Base-by-base conservation (phyloP, 2,113 vertebrate species). In the Microcebus lehilahytsara region DNA sequence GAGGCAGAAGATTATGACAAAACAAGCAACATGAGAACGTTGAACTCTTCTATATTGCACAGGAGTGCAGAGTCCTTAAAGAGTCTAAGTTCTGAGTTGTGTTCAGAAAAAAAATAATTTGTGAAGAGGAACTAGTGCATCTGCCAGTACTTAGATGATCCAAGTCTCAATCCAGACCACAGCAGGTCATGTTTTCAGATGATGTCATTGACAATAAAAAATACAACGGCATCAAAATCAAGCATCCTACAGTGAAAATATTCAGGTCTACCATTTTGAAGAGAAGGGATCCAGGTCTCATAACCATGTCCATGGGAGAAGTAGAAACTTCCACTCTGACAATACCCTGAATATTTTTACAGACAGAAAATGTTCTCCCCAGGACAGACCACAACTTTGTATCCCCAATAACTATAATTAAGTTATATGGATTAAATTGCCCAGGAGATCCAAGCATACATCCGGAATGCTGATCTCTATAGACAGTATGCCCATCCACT, bases 21-120 rank as follows among this genome's bases (percentile, higher is more conserved):
- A 97, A 99, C 99, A 97, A 99, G 99, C 97, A 99, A 99, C 87
- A 99, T 99, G 99, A 99, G 99, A 95, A 99, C 99, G 19, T 97
- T 99, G 60, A 99, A 99, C 97, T 99, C 99, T 14, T 99, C 99
- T 12, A 99, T 99, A 99, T 98, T 99, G n/a, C 99, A 99, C 93
- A 98, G 99, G 96, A 99, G 99, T 96, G 98, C 99, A 22, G 99
- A 99, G 97, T 99, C 99, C 84, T 98, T 99, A 42, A 99, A 99
- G 97, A 99, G 99, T 77, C 98, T 99, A 77, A 98, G 97, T n/a
- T 99, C 99, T 20, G 99, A 99, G 97, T 67, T 99, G 91, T 99
- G 98, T 91, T 98, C 99, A 62, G 98, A 98, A 58, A 81, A 93
- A 99, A 46, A 80, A 71, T 99, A 53, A 97, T 98, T 25, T 98